Base-by-base conservation (phyloP, 2,797 vertebrate genomes). In the Corythornis leucogaster region DNA sequence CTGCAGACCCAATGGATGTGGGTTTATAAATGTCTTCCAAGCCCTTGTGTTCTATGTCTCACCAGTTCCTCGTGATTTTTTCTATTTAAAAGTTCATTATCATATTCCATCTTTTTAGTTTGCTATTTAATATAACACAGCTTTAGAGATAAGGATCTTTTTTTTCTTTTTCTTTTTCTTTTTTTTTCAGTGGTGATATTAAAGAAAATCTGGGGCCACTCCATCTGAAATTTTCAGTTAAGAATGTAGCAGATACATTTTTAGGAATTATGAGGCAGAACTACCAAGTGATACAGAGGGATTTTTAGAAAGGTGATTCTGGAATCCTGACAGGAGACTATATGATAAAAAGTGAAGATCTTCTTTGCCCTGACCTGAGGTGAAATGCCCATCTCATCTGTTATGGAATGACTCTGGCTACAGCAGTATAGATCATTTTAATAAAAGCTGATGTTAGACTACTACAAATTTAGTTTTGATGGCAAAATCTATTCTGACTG, bases 401-500 rank as follows among this genome's bases (percentile, higher is more conserved):
- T 82, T 90, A 92, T 3, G 11, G 63, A 88, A 83, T 59, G 66
- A 80, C 55, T 85, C 57, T 66, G 45, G 55, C 54, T 90, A 76
- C 31, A 80, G 76, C 75, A 69, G 48, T 86, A 59, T 67, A 75
- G 78, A 90, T 92, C 85, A 82, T 89, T 80, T 75, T 80, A 95
- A 92, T 85, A 94, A 89, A 91, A 89, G 89, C 92, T 89, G 73
- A 81, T 89, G 87, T 76, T 94, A 93, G 67, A 87, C 79, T 85
- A 62, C 86, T 66, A 69, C 78, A 93, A 92, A 96, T 80, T 75
- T 66, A 83, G 80, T 80, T 85, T 89, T 91, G 82, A 96, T 93
- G 85, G 63, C n/a, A 96, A 95, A 94, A 94, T 93, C 93, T 92
- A 93, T 89, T 68, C 69, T 91, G 83, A 76, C 75, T 80, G 16